These are phyloP conservation scores for Polydrusus tereticollis DNA, from an alignment of 2,888 invertebrate species.

Conservation along the genomic window DNA sequence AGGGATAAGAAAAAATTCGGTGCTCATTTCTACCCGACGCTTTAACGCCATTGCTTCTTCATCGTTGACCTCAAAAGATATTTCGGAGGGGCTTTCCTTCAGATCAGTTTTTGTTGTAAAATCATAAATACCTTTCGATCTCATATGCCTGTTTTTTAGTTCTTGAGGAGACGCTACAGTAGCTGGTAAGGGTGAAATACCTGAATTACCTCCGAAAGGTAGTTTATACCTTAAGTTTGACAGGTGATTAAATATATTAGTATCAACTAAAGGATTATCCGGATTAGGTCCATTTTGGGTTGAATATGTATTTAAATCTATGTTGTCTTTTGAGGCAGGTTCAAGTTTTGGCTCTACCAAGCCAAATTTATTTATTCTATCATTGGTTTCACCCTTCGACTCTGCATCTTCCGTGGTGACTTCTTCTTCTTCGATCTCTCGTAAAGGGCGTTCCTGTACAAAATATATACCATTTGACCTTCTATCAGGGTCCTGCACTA, in stretches of 20 bases:
- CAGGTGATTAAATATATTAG: background rate
- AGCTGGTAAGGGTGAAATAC: background rate
- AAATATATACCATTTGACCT: background rate
- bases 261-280: background rate
- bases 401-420: background rate
- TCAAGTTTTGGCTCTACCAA: background rate
- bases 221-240: conserved; percentile 17
- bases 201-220: conserved; percentile 7
- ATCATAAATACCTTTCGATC: background rate
- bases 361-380: background rate
- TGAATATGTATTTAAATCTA: background rate
- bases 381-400: no score
- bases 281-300: background rate
- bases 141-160: conserved; percentile 3
- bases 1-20: conserved; percentile 86
- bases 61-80: conserved; percentile 27
- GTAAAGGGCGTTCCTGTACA: background rate
- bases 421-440: background rate
- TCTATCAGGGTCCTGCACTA: background rate
- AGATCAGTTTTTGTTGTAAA: background rate
- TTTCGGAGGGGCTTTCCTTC: conserved; percentile 21
- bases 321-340: no score
- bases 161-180: background rate
- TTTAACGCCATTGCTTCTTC: conserved; percentile 53
- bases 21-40: conserved; percentile 82